Conservation (phyloP, 23 tunicate species). For the Phallusia fumigata region DNA sequence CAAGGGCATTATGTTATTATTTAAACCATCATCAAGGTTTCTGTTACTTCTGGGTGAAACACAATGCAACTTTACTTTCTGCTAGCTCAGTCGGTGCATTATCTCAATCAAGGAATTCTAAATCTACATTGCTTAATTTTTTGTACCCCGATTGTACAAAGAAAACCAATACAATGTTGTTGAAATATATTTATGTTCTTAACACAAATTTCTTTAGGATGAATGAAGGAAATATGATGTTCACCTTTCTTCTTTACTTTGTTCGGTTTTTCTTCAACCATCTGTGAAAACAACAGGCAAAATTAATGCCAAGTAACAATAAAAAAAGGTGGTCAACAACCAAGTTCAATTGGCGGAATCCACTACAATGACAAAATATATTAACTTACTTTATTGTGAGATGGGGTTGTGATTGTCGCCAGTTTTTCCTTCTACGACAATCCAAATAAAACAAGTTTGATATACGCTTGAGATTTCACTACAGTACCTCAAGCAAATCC, state of each 20-base stretch:
- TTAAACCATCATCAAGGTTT: too few relatives aligned
- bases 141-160: too few relatives aligned
- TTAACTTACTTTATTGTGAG: neutral
- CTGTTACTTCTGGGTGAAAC: too few relatives aligned
- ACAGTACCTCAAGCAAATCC: neutral
- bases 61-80: too few relatives aligned
- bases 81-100: too few relatives aligned
- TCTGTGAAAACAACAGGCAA: slow-evolving; percentile 12
- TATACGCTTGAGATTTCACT: neutral
- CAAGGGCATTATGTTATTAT: too few relatives aligned
- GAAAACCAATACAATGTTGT: too few relatives aligned
- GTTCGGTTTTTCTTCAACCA: slow-evolving; percentile 29
- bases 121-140: too few relatives aligned
- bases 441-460: neutral
- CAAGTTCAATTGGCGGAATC: neutral
- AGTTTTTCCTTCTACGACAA: slow-evolving; percentile 8
- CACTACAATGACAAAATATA: neutral
- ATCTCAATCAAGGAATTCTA: too few relatives aligned
- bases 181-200: too few relatives aligned
- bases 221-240: too few relatives aligned
- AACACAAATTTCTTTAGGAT: too few relatives aligned
- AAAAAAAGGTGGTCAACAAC: neutral
- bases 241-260: slow-evolving; percentile 19
- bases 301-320: neutral
- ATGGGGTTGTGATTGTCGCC: neutral